A percentile compares a stretch with the other conserved stretches of the same genome.
Evolutionary conservation across 2,888 invertebrate species (phyloP).

Genomic region (Andrena flavipes): DNA sequence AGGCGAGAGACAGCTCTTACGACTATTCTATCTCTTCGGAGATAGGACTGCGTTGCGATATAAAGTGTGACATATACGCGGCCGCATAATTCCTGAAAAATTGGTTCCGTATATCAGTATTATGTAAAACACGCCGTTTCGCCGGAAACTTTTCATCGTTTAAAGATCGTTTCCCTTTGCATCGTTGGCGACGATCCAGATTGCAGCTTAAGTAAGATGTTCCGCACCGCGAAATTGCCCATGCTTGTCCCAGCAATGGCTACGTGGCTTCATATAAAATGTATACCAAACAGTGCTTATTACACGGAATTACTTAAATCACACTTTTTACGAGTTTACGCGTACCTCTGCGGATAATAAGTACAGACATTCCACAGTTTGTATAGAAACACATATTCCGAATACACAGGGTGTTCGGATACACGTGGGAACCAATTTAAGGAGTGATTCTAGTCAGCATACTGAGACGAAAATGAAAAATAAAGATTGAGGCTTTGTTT

Average conservation of each 20-base stretch:
- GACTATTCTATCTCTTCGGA: conserved; percentile 15
- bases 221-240: conserved; percentile 39
- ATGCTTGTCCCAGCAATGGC: conserved; percentile 21
- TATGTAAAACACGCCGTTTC: conserved; percentile 36
- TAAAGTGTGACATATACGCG: conserved; percentile 4
- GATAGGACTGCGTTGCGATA: conserved; percentile 31
- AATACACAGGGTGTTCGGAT: too few relatives aligned
- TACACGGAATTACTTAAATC: neutral
- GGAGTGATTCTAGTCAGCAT: too few relatives aligned
- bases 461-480: too few relatives aligned
- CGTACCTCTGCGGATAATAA: too few relatives aligned
- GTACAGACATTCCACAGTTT: too few relatives aligned
- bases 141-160: conserved; percentile 56
- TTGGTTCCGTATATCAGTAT: conserved; percentile 45
- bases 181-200: conserved; percentile 52
- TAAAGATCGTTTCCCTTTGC: conserved; percentile 35
- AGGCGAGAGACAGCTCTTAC: too few relatives aligned
- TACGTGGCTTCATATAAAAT: conserved; percentile 18
- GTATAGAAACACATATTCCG: too few relatives aligned
- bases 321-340: too few relatives aligned
- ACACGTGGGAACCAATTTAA: too few relatives aligned
- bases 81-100: conserved; percentile 35
- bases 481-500: too few relatives aligned
- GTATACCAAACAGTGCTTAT: neutral
- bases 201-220: conserved; percentile 42